A percentile compares a stretch with the other conserved stretches of the same genome.
These are phyloP conservation scores for Propithecus coquereli DNA, from an alignment of 2,113 vertebrate genomes.

Conservation along the genomic window DNA sequence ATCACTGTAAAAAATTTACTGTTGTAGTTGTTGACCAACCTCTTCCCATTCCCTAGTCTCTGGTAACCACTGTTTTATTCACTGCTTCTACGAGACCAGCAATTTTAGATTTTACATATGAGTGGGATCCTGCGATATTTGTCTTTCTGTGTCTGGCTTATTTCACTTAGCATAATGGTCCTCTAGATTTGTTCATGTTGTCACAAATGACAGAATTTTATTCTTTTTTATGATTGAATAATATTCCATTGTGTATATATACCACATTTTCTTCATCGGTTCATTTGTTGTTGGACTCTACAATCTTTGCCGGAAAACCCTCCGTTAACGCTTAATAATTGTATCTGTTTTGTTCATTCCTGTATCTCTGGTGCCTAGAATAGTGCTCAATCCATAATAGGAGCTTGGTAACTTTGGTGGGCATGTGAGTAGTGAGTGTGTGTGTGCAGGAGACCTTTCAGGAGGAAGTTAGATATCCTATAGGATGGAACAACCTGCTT, in stretches of 20 bases:
- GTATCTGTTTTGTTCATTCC: constrained; percentile 15
- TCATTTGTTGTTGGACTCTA: not conserved
- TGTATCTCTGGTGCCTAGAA: not conserved
- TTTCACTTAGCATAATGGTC: not conserved
- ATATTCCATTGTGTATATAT: not conserved
- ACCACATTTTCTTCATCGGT: not conserved
- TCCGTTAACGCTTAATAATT: not conserved
- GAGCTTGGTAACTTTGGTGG: not conserved
- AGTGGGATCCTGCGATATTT: not conserved
- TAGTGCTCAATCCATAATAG: not conserved
- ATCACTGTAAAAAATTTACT: not conserved
- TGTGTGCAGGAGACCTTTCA: not conserved
- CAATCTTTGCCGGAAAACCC: not conserved
- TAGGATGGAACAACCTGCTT: not conserved
- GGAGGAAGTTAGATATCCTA: not conserved
- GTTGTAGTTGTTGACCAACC: not conserved
- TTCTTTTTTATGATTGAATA: not conserved
- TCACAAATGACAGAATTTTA: not conserved
- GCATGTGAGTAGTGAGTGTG: not conserved
- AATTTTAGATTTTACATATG: not conserved
- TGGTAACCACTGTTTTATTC: not conserved
- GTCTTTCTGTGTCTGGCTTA: not conserved
- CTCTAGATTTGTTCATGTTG: not conserved
- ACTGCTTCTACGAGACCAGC: not conserved
- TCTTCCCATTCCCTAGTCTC: not conserved